Evolutionary conservation across 2,888 invertebrate species (phyloP), one percentile per base, ranked within the genome.

Genomic region (Drosophila fulvimacula): DNA sequence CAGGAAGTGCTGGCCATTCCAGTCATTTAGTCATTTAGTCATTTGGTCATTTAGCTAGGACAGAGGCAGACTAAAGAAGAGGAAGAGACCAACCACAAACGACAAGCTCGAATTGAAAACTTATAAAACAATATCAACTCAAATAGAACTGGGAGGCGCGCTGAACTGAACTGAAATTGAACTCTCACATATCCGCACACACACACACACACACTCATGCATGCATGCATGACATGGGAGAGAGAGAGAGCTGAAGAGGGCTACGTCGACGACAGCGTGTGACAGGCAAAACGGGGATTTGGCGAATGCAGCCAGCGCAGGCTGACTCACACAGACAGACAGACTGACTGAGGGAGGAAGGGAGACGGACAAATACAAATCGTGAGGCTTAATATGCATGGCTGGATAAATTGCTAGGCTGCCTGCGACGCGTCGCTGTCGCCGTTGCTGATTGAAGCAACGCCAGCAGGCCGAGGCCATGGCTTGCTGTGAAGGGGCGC

Each of bases 301-400:
- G 60, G 44, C 63, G 55, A 51, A 27, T 46, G 42, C 58, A 71
- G 62, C 42, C 58, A 71, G 62, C 42, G 57, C 76, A 49, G 51
- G 68, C 82, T 81, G 81, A 88, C 85, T 81, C 85, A 88, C 79
- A 71, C 68, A 82, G 57, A 68, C 66, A 56, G 69, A 52, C 41
- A 19, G 42, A 49, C 11, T 0, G 44, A 1, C 44, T 39, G 51
- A 27, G 42, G 3, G 24, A 17, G 5, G 56, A 21, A 32, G 39
- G 27, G 30, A 56, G 69, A 61, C 39, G 75, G 70, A 78, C 84
- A 88, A 86, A 82, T 88, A 89, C 90, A 86, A 86, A 89, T 89
- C 85, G 85, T 86, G 90, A 86, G 90, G 89, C 88, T 86, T 86
- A 88, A 86, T 86, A 86, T 88, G 85, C 85, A 90, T 89, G 90